Percentiles rank a stretch among this genome's conserved stretches.
phyloP scores from a whole-genome alignment of 2,113 vertebrate genomes.

The Sprattus sprattus region DNA sequence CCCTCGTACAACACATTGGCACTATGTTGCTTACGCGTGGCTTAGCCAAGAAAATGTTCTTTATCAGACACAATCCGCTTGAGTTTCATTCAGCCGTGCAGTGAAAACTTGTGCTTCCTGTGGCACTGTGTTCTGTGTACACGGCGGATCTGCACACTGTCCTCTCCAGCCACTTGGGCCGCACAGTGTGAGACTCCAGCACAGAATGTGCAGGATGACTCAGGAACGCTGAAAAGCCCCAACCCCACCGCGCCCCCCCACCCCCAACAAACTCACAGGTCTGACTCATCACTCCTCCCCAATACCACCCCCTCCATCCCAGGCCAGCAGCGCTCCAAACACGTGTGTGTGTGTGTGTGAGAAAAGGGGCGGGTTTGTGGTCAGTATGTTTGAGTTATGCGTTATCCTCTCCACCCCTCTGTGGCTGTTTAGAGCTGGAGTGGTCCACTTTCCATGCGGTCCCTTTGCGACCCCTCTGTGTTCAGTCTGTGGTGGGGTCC shows the following conservation, averaged over 20 bases:
- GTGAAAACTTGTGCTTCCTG: neutral
- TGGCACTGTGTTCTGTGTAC: neutral
- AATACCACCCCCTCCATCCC: neutral
- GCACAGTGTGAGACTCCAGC: neutral
- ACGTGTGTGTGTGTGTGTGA: slow-evolving; percentile 24
- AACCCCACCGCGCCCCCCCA: slow-evolving; percentile 9
- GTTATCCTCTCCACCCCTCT: neutral
- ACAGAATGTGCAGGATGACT: slow-evolving; percentile 46
- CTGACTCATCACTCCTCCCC: slow-evolving; percentile 46
- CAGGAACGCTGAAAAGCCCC: slow-evolving; percentile 40
- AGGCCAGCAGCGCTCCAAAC: neutral
- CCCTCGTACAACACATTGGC: neutral
- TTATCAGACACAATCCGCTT: neutral
- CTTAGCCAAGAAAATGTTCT: neutral
- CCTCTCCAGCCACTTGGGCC: neutral
- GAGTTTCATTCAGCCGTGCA: neutral
- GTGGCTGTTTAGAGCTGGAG: neutral
- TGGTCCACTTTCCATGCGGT: neutral
- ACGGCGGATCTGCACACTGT: neutral
- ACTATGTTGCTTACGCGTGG: neutral
- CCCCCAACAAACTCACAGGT: slow-evolving; percentile 23
- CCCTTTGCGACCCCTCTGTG: neutral
- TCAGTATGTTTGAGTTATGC: neutral
- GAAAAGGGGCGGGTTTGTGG: neutral
- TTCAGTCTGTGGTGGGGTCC: neutral